Base-by-base conservation (phyloP, 2,888 invertebrate species). In the Athetis lepigone region DNA sequence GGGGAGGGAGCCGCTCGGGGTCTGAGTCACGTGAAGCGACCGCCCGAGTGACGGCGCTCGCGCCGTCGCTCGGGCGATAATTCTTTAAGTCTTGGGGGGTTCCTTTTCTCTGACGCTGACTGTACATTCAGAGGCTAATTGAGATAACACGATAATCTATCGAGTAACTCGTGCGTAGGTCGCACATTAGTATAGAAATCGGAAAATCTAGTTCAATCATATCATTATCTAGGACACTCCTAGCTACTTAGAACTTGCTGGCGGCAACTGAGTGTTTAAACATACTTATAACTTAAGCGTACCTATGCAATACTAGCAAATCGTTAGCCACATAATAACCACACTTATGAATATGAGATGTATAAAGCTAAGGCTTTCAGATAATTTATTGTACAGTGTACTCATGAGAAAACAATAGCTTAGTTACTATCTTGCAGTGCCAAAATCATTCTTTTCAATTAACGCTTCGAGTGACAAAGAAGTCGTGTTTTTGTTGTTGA, bases 391-490 rank as follows among this genome's bases (percentile, higher is more conserved):
- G 29, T 29, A 11, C 29, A 54, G 27, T 36, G 8, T 47, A 5
- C 9, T 23, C 8, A 39, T 33, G 18, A 43, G 21, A 52, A 58
- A 57, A 76, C 49, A 43, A 65, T 57, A 37, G n/a, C n/a, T n/a
- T n/a, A n/a, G n/a, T n/a, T 6, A 25, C 33, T 33, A 33, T 59
- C 29, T n/a, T 33, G 36, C 6, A n/a, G n/a, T 75, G 62, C 55
- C 78, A 55, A 63, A 55, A 65, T 42, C 29, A 54, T 70, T 70
- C 27, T 67, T 67, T 70, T 65, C 62, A 77, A 77, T 75, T 75
- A 77, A 46, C 37, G 54, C 62, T 57, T 66, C 55, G 37, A 61
- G 51, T 68, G 43, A 52, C 56, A 42, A 27, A 43, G 23, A 46
- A 54, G 49, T 45, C 52, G 46, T 60, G 61, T 25, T 70, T 56